phyloP scores from a whole-genome alignment of 2,888 invertebrate genomes.

The Dendrolimus houi region DNA sequence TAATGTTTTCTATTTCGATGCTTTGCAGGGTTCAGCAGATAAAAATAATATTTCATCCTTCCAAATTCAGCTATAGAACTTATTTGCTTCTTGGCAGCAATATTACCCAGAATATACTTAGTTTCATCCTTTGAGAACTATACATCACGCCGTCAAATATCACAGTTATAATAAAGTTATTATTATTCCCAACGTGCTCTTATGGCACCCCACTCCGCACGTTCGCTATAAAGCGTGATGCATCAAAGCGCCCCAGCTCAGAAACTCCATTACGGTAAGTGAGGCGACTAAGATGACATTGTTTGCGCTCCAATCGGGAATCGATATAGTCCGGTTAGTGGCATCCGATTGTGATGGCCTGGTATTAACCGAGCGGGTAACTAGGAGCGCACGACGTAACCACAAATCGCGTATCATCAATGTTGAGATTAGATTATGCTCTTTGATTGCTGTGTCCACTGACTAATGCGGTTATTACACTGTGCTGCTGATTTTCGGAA shows the following conservation, averaged over 20 bases:
- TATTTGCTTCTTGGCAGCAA: no score
- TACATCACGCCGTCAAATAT: no score
- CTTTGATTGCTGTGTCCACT: not conserved
- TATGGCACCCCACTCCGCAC: not conserved
- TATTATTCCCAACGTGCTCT: no score
- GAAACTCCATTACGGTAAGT: conserved; percentile 28
- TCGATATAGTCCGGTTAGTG: conserved; percentile 18
- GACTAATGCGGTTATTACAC: no score
- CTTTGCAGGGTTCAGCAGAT: no score
- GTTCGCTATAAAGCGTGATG: conserved; percentile 6
- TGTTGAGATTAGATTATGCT: not conserved
- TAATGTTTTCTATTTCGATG: no score
- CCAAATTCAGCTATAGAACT: no score
- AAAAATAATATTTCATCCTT: no score
- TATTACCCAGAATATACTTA: no score
- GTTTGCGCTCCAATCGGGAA: conserved; percentile 30
- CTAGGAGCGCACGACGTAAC: conserved; percentile 5
- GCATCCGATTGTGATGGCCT: conserved; percentile 3
- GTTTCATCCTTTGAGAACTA: no score
- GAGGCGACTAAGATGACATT: conserved; percentile 24
- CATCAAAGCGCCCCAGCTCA: conserved; percentile 9
- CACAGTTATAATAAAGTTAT: no score
- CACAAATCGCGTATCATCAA: not conserved
- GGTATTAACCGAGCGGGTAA: conserved; percentile 2
- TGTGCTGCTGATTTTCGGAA: no score